phyloP scores from a whole-genome alignment of 2,113 vertebrate species.

The Buteo buteo region DNA sequence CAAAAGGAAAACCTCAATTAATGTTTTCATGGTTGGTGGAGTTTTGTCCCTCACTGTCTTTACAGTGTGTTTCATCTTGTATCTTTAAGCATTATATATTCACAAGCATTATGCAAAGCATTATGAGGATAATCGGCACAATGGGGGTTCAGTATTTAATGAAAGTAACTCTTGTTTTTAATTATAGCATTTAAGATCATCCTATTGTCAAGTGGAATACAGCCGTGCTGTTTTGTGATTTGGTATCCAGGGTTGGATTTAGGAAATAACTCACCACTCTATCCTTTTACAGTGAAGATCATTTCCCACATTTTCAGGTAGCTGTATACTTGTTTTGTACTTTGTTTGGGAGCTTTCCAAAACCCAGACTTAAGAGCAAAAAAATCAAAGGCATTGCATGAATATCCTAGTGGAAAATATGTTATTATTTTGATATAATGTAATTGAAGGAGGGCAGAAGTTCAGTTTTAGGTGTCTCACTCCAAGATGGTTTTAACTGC shows the following conservation, averaged over 20 bases:
- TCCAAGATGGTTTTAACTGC: constrained; percentile 26
- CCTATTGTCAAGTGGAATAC: constrained; percentile 66
- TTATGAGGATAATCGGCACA: constrained; percentile 60
- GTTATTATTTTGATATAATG: background rate
- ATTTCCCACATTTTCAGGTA: constrained; percentile 2
- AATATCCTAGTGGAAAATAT: constrained; percentile 8
- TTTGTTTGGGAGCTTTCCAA: background rate
- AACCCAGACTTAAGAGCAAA: background rate
- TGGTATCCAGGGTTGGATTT: background rate
- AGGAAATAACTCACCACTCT: background rate
- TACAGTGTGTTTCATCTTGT: constrained; percentile 12
- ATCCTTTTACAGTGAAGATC: background rate
- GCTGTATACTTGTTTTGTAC: background rate
- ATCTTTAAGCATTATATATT: constrained; percentile 67
- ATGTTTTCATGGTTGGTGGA: background rate
- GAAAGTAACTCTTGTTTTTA: constrained; percentile 75
- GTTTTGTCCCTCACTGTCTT: background rate
- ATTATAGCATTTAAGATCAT: constrained; percentile 74
- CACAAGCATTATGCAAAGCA: constrained; percentile 64
- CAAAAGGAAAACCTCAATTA: background rate
- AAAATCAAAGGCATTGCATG: background rate
- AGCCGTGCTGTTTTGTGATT: background rate
- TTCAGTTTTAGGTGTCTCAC: background rate
- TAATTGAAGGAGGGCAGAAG: background rate
- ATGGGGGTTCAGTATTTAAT: constrained; percentile 71